Base-by-base conservation (phyloP, 2,113 vertebrate species). In the Petaurus breviceps region DNA sequence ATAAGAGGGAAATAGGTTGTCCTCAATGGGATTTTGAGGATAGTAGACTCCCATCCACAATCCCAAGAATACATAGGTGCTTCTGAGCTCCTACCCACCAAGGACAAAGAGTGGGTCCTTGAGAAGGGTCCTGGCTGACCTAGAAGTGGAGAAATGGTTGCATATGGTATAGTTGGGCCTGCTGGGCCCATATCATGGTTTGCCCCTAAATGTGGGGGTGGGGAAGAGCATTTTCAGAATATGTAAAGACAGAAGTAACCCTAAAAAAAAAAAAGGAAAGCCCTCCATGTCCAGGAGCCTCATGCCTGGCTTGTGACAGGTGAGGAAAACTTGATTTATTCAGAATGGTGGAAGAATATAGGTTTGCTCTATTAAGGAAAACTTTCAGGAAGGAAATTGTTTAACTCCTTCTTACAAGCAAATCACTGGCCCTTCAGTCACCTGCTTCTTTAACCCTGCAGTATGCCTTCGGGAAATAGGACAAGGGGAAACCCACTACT, bases 161-260 rank as follows among this genome's bases (percentile, higher is more conserved):
- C 4, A 49, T 49, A 49, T 49, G 47, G 47, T 49, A 49, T 4
- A 49, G 4, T 49, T 49, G 47, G 47, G 47, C 47, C 47, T 49
- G 47, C 47, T 49, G 47, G 47, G 47, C 4, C 47, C 4, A 4
- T 49, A 49, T 49, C 4, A 4, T 49, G 47, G 47, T 49, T 4
- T 49, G 47, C 47, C 47, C 47, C 47, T 49, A 49, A 49, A 49
- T 49, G 47, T 49, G 47, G 47, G 47, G 47, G 47, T 3, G 47
- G 47, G 4, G n/a, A 19, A n/a, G 37, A n/a, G 61, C 61, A 77
- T n/a, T 19, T 77, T 61, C 5, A 97, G 93, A 96, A 96, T 95
- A 50, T 94, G 37, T 97, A 93, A 89, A 97, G 46, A 92, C 24
- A 94, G 97, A 90, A 98, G 97, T 98, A 97, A 98, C 47, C 47